Conservation (phyloP, 2,113 vertebrate species). For the Micromys minutus region DNA sequence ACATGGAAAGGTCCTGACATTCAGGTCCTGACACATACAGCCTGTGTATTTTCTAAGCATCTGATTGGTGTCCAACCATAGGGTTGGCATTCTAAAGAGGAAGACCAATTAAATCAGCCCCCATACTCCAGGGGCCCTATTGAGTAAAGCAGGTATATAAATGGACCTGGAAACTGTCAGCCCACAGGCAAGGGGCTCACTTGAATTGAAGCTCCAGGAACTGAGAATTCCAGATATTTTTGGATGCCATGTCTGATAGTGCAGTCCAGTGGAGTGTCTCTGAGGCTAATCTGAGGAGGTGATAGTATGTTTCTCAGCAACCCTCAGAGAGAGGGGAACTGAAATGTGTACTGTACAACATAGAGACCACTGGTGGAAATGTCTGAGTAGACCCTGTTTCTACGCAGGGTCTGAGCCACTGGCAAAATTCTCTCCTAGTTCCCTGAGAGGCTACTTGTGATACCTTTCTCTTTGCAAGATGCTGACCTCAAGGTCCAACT, state of each 20-base stretch:
- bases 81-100: not conserved
- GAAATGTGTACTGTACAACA: not conserved
- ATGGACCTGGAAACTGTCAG: not conserved
- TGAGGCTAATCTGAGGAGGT: not conserved
- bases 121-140: not conserved
- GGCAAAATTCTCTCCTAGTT: not conserved
- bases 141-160: not conserved
- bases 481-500: not conserved
- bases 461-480: not conserved
- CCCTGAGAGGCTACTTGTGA: not conserved
- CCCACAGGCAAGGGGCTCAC: not conserved
- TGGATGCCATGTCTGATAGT: not conserved
- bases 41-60: not conserved
- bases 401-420: not conserved
- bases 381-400: not conserved
- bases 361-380: not conserved
- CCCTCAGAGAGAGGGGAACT: not conserved
- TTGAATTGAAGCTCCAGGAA: not conserved
- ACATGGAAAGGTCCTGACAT: not conserved
- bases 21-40: not conserved
- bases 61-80: not conserved
- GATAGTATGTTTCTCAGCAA: not conserved
- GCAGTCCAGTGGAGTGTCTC: not conserved
- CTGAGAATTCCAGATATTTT: accelerated
- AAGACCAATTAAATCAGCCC: not conserved